Base-by-base conservation (phyloP, 2,113 vertebrate species). In the Herpetotheres cachinnans region DNA sequence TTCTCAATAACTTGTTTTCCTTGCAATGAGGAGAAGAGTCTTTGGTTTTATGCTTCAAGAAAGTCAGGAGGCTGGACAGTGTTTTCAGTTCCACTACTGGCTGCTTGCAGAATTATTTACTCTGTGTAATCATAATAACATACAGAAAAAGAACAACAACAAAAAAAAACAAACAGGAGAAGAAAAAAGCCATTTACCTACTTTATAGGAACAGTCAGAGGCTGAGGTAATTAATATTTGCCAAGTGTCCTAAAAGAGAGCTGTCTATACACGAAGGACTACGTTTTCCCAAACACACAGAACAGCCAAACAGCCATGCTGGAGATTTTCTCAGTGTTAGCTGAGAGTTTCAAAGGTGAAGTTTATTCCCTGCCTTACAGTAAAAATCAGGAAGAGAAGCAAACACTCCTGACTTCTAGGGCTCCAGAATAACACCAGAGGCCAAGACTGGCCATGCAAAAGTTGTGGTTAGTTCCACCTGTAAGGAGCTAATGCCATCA, bases 361-460 rank as follows among this genome's bases (percentile, higher is more conserved):
- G 7, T 36, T 87, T 55, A 49, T 63, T 76, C 29, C 26, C 34
- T 62, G 36, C 9, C 7, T 65, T 30, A 52, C 8, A 61, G 25
- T 29, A 87, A 87, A 82, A 61, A 71, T 6, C 14, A 83, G 12
- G 9, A 58, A 56, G 7, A 61, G 11, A 62, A 59, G 27, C 8
- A 78, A 78, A 10, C 7, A 29, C 0, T 6, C 7, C 7, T 1
- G 1, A 9, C 26, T 86, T 62, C 19, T 13, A 34, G 2, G 11
- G 9, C 12, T 91, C 30, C 1, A 0, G 30, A 71, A 36, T 29
- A 73, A 54, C 22, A 78, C 8, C 1, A 2, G 21, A 67, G 8
- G 24, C 16, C 52, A 36, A 46, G 21, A 40, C 19, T 25, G 26
- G 25, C 22, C 29, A 47, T 17, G 6, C 24, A 76, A 18, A 80